Evolutionary conservation across 2,113 vertebrate genomes (phyloP), one percentile per base, ranked within the genome.

Genomic region (Rhagologus leucostigma): DNA sequence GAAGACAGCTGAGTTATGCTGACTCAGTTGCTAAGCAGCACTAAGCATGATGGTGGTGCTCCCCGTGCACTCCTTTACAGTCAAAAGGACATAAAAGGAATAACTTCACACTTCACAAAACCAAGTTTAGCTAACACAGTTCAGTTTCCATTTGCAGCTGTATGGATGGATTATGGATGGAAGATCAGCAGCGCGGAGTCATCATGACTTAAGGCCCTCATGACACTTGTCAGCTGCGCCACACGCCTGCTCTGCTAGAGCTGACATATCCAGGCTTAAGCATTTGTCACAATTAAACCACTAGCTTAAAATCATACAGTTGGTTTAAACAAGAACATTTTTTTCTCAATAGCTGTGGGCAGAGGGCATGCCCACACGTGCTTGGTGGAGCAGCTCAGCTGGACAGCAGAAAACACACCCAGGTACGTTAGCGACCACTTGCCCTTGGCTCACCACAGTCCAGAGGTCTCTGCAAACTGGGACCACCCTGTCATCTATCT

Each of bases 331-430:
- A 35, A 67, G 42, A 4, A 37, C 10, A 0, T 24, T 35, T 83
- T 84, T 74, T 73, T 11, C 57, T 62, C 62, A 59, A 9, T 2
- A 76, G 62, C 35, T 7, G 2, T 35, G 35, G 52, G 21, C 60
- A 91, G 65, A 84, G 65, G 65, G 41, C 70, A 64, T 5, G 17
- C 8, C 33, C 52, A 56, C 8, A 1, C 0, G 0, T 6, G 18
- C n/a, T 6, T 37, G n/a, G 65, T 65, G 67, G 12, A 65, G n/a
- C n/a, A 79, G 57, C 39, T 76, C 53, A 81, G 59, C 29, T 70
- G 50, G 50, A 63, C 44, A 79, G 62, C 49, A 76, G 30, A 52
- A 83, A 62, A 71, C 0, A 7, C 11, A 55, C 14, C 41, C 24
- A 55, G 37, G 30, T 75, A 15, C 3, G 7, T 30, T 20, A 59